Base-by-base conservation (phyloP, 2,797 vertebrate genomes). In the Poecilia picta region DNA sequence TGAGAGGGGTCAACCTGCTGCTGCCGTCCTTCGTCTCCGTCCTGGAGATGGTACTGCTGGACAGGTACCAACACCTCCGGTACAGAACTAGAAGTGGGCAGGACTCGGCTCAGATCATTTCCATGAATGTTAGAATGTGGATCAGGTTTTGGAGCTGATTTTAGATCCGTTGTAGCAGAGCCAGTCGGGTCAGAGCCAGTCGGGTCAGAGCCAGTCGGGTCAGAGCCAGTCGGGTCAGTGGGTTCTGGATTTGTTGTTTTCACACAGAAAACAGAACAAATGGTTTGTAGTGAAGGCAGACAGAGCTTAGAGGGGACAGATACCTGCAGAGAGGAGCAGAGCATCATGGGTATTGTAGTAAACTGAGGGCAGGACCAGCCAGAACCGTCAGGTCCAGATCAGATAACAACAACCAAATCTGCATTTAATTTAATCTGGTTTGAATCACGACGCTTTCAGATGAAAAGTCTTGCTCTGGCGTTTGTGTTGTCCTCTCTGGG, bases 1-100 rank as follows among this genome's bases (percentile, higher is more conserved):
- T 99, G 84, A 96, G 96, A 87, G 98, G 98, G 78, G 96, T 98
- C 83, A 97, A 98, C 91, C 95, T 98, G 72, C 95, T 99, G 90
- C 96, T 98, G 88, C 97, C 97, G 16, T 96, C 97, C 85, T 97
- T 98, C 92, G 96, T 97, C 91, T 97, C 97, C 41, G 97, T 97
- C 85, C 94, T 99, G 90, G 97, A 99, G 94, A 97, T 93, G 33
- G 98, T 99, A 87, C 94, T 99, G 77, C 97, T 97, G 6, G 97
- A 98, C 94, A 97, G 97, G 98, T 98, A 95, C 53, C 25, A 43
- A n/a, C 23, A 59, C 36, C 36, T 25, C 49, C 13, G 25, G 6
- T 12, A 57, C 13, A 41, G 12, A n/a, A 74, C 6, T 8, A 20
- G 62, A 23, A 10, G 8, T 11, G 8, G 62, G 7, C 1, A 0